These are phyloP conservation scores for Rhinogobio ventralis DNA, from an alignment of 2,797 vertebrate genomes.

Conservation along the genomic window DNA sequence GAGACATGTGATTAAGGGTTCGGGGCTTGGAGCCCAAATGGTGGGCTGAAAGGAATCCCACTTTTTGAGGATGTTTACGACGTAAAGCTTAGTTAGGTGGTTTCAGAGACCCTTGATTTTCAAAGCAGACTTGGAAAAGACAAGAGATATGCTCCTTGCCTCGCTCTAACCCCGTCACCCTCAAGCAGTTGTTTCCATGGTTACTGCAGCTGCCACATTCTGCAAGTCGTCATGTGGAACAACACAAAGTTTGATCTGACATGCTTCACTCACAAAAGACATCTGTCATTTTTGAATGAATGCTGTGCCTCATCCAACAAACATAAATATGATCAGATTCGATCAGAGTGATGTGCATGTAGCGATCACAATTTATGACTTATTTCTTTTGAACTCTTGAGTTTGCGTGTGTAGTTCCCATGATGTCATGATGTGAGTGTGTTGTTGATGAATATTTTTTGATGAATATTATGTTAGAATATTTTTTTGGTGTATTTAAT, in stretches of 20 bases:
- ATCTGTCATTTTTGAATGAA: constrained; percentile 6
- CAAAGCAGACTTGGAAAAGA: constrained; percentile 21
- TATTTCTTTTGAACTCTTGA: not conserved
- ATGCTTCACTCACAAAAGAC: constrained; percentile 30
- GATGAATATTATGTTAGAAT: too few species aligned
- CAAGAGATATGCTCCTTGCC: constrained; percentile 6
- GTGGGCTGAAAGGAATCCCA: not conserved
- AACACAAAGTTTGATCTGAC: constrained; percentile 36
- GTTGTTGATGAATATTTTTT: not conserved
- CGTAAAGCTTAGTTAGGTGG: not conserved
- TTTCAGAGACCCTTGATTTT: constrained; percentile 20
- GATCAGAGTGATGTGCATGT: not conserved
- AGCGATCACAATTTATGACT: not conserved
- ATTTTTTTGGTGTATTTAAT: constrained; percentile 18
- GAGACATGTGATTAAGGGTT: not conserved
- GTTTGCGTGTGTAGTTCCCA: not conserved
- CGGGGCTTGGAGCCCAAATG: not conserved
- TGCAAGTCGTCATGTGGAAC: not conserved
- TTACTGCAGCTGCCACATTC: constrained; percentile 30
- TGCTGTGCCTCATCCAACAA: not conserved
- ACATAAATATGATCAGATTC: constrained; percentile 13
- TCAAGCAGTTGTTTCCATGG: constrained; percentile 51
- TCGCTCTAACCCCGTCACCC: constrained; percentile 34
- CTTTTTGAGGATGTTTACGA: constrained; percentile 20
- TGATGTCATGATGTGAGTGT: constrained; percentile 1